Evolutionary conservation across 2,113 vertebrate genomes (phyloP), one percentile per base, ranked within the genome.

Genomic region (Hassar affinis): DNA sequence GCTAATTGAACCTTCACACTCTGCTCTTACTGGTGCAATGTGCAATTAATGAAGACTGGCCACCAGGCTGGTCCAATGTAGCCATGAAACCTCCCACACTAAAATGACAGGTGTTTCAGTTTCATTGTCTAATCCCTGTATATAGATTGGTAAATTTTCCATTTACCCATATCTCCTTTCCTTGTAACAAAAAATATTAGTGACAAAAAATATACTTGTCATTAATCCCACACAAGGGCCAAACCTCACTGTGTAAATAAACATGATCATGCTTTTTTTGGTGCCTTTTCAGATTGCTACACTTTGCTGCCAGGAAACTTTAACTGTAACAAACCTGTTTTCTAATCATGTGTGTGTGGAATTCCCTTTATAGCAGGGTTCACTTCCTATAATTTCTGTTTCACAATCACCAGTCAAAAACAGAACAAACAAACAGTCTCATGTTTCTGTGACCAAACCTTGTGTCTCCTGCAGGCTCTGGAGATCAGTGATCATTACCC

Each of bases 401-500:
- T 74, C 71, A 51, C n/a, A 51, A 51, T 74, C 14, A 74, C 8
- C n/a, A 30, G 15, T 30, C 7, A 51, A 74, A 51, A 51, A 25
- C 69, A 72, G 42, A 72, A 72, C 25, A n/a, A n/a, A 27, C 54
- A 62, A n/a, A 30, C 7, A 47, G 30, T 30, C 20, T 27, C n/a
- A 27, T 45, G n/a, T 27, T n/a, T 74, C 6, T 38, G 15, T 54
- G 59, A 33, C 62, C 17, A 52, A 42, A 52, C 11, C 25, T 38
- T 79, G 38, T 9, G 17, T 42, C 47, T 74, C 71, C 54, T 12
- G 15, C 82, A 93, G 91, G 91, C 89, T n/a, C 87, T 92, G 47
- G 69, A 75, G 22, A 89, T 93, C n/a, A 93, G 92, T 20, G 90
- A 92, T 85, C 91, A 86, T 79, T 93, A 93, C 59, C 90, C 90